Evolutionary conservation across 2,797 vertebrate species (phyloP), one percentile per base, ranked within the genome.

Genomic region (Mormyrus hasselquistii): DNA sequence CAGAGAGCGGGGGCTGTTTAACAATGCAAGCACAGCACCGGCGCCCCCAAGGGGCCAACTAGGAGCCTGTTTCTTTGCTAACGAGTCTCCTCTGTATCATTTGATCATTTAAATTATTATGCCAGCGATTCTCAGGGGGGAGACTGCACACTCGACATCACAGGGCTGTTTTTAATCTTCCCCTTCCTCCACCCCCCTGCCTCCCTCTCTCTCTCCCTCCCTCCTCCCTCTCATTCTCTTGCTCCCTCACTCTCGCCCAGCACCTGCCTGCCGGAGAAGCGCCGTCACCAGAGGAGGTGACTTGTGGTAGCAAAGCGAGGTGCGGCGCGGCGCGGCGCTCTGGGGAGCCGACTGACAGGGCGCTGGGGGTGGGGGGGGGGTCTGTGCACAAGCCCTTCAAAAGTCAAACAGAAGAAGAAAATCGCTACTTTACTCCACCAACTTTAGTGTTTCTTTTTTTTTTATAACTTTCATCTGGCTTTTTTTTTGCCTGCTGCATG

Each of bases 21-120:
- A 96, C 95, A 95, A 96, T 96, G 96, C 96, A 96, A 96, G 95
- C 93, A 95, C 94, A 92, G 95, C 94, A 94, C 94, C 92, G 93
- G 89, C 73, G 89, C 94, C 92, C 96, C 95, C 96, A 95, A 94
- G 96, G 95, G 96, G 96, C 96, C 96, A 96, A 96, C 96, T 96
- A 96, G 95, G 95, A 96, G 95, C 94, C 95, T 95, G 96, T 95
- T 96, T 96, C 96, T 95, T 94, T 94, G 94, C 96, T 96, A 96
- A 96, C 96, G 96, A 96, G 96, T 96, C 96, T 96, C 96, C 95
- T 95, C 96, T 96, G 96, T 95, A 96, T 96, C 96, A 96, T 96
- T 96, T 96, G 96, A 96, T 96, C 96, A 96, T 96, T 96, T 96
- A 96, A 96, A 96, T 96, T 96, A 96, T 96, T 96, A 96, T 96